Base-by-base conservation (phyloP, 2,888 invertebrate species). In the Gastrophysa polygoni region DNA sequence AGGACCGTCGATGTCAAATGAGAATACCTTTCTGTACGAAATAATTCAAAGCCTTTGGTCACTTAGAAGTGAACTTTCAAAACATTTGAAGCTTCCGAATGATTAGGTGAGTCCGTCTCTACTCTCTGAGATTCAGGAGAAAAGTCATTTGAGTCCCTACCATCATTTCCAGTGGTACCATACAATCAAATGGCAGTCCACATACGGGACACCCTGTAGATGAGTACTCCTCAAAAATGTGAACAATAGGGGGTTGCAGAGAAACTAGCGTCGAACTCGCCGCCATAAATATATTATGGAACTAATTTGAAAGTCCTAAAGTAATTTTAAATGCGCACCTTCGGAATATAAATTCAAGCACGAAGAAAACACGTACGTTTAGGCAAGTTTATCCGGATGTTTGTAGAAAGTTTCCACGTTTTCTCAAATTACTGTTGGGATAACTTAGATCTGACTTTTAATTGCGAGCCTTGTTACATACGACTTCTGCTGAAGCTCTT, bases 241-340 rank as follows among this genome's bases (percentile, higher is more conserved):
- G n/a, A 38, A 38, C 52, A 38, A 52, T 18, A 18, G 29, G 38
- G 52, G 38, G 43, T 52, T n/a, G n/a, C 49, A 24, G 54, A 38
- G 43, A 57, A 61, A 49, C 58, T 57, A 66, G 65, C 62, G 49
- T 64, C 57, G 63, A 70, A 70, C 62, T 63, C 62, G 61, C 59
- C 67, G 67, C 71, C 74, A 75, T 76, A 75, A 75, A 76, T 75
- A 73, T 71, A 75, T 75, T 74, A 75, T 71, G 69, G 68, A 73
- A 75, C 73, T 77, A 75, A 77, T 77, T 76, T 75, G 73, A 76
- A 76, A 76, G 76, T 76, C 70, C 74, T 75, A 74, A 77, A 76
- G 76, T 73, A 76, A 77, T 77, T 77, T 76, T 73, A 73, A 75
- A 72, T 68, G 74, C 67, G 70, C 76, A 71, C 74, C 72, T 70